Conservation (phyloP, 2,888 invertebrate species). For the Trichogramma evanescens region DNA sequence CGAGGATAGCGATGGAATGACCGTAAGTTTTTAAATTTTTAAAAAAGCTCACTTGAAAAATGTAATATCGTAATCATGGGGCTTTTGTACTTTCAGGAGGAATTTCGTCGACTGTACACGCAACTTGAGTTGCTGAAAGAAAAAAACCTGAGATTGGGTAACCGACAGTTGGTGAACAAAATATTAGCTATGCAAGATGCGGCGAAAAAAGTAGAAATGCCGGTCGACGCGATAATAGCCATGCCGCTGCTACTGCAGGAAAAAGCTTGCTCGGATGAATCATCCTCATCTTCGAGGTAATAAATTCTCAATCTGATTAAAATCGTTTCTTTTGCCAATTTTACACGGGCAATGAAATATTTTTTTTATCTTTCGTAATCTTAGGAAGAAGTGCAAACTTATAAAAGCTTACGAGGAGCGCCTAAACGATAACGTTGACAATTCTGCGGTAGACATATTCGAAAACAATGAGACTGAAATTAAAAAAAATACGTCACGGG, state of each 20-base stretch:
- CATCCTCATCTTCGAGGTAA: not conserved
- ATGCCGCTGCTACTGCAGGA: constrained; percentile 41
- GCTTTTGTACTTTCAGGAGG: constrained; percentile 56
- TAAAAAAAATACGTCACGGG: no score
- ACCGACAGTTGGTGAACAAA: constrained; percentile 65
- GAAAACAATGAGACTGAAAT: no score
- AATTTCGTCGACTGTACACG: constrained; percentile 71
- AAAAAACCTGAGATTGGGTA: constrained; percentile 67
- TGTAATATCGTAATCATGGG: not conserved
- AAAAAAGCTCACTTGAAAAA: not conserved
- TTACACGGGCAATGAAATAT: no score
- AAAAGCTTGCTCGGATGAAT: constrained; percentile 24
- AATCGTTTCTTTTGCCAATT: no score
- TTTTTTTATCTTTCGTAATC: no score
- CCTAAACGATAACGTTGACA: no score
- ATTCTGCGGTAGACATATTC: no score
- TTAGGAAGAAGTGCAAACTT: no score
- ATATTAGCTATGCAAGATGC: constrained; percentile 79
- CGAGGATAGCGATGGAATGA: constrained; percentile 42
- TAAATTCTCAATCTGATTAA: no score
- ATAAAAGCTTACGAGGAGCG: no score
- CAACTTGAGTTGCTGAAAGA: constrained; percentile 76
- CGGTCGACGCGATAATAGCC: constrained; percentile 46
- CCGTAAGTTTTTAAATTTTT: constrained; percentile 29
- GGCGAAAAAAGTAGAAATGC: constrained; percentile 56